A percentile compares a stretch with the other conserved stretches of the same genome.
Conservation (phyloP, 2,888 invertebrate genomes). For the Ephialtes manifestator region DNA sequence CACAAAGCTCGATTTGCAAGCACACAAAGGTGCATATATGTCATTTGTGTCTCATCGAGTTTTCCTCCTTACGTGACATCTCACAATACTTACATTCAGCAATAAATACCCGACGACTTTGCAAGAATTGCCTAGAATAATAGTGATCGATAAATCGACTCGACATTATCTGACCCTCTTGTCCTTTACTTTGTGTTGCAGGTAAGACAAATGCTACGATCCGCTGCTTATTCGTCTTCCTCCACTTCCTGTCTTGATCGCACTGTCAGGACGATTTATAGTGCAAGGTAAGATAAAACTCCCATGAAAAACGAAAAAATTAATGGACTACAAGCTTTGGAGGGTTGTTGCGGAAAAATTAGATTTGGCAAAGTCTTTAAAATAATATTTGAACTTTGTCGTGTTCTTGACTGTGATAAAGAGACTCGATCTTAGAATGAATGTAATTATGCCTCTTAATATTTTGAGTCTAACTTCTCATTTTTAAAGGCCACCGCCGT, state of each 20-base stretch:
- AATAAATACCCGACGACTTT: background rate
- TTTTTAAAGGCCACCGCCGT: too few species aligned
- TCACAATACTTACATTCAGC: constrained; percentile 15
- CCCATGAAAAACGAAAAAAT: background rate
- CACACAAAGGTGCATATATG: background rate
- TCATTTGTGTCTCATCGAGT: background rate
- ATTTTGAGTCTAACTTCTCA: too few species aligned
- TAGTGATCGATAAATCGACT: constrained; percentile 13
- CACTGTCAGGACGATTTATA: constrained; percentile 20
- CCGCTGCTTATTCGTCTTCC: constrained; percentile 14
- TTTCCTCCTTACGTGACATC: constrained; percentile 43
- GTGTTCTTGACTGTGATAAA: background rate
- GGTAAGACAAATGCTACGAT: constrained; percentile 60
- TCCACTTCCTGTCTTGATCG: constrained; percentile 46
- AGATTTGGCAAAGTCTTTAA: constrained; percentile 28
- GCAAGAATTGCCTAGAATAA: background rate
- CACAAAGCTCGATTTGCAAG: background rate
- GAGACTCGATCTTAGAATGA: too few species aligned
- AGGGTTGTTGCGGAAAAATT: background rate
- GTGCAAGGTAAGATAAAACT: constrained; percentile 16
- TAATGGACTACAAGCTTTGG: constrained; percentile 23
- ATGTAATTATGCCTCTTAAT: too few species aligned
- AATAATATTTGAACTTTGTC: constrained; percentile 59
- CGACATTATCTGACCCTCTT: constrained; percentile 8
- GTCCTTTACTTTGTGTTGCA: constrained; percentile 66